These are phyloP conservation scores for Australoheros facetus DNA, from an alignment of 2,797 vertebrate species.

Conservation along the genomic window DNA sequence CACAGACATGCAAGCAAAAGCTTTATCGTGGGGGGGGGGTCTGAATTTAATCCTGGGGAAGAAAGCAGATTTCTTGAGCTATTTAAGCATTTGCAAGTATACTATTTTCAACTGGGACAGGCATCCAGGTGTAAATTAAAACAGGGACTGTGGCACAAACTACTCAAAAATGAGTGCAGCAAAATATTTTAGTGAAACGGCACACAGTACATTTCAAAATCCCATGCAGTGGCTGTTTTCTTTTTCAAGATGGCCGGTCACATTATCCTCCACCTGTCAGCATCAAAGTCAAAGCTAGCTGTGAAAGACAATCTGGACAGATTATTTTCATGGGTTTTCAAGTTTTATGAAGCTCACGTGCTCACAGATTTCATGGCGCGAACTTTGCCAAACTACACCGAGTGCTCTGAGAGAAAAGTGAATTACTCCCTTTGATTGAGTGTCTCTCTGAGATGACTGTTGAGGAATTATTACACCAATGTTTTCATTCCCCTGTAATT, in stretches of 20 bases:
- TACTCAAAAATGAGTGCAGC: not conserved
- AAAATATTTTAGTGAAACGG: conserved; percentile 24
- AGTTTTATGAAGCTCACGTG: conserved; percentile 63
- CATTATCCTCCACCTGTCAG: conserved; percentile 61
- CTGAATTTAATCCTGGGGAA: not conserved
- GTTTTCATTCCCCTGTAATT: conserved; percentile 66
- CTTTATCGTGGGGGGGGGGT: not conserved
- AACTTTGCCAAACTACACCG: conserved; percentile 15
- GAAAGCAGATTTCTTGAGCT: not conserved
- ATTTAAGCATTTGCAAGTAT: not conserved
- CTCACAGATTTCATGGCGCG: conserved; percentile 68
- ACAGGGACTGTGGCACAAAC: not conserved
- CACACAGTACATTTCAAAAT: conserved; percentile 18
- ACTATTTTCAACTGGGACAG: not conserved
- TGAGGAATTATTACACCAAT: conserved; percentile 50
- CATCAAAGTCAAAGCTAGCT: conserved; percentile 33
- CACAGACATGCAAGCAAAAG: conserved; percentile 8
- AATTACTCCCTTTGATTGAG: conserved; percentile 2
- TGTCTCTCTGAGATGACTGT: conserved; percentile 41
- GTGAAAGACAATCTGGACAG: conserved; percentile 58
- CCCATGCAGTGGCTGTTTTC: conserved; percentile 6
- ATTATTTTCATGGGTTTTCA: conserved; percentile 64
- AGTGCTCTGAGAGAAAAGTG: not conserved
- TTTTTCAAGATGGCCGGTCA: conserved; percentile 28
- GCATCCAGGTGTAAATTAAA: not conserved